Base-by-base conservation (phyloP, 2,888 invertebrate species). In the Sarcophaga variegata region DNA sequence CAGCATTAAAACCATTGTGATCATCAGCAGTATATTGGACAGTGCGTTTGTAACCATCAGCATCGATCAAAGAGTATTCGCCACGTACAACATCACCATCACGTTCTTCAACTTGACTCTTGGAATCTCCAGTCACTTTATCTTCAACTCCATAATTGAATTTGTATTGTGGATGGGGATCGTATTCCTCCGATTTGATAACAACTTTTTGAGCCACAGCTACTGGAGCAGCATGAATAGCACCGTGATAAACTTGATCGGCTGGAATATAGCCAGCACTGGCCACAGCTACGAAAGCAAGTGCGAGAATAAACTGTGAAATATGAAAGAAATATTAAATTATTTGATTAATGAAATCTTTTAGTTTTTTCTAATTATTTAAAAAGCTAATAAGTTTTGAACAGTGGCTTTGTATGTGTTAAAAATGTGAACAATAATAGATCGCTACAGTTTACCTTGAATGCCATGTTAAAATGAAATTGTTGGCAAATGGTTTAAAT, bases 81-180 rank as follows among this genome's bases (percentile, higher is more conserved):
- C 49, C 49, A 49, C 14, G 49, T 49, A 49, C 49, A 49, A 1
- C 49, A 49, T 49, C 49, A 49, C 49, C 49, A 14, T 49, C 49
- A 49, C 49, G 49, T 49, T 49, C 49, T 14, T 49, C 49, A 11
- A 49, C 14, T 49, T 49, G 49, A 4, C 49, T 49, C 14, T 49
- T 49, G 49, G 49, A 49, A 49, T 49, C 49, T 4, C 49, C 93
- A 27, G 93, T 91, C n/a, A 91, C 62, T 22, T 88, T 67, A 74
- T 93, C 93, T 79, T 92, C 90, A 3, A 93, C 91, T 86, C 91
- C 91, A 86, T 93, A 93, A 14, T 89, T 90, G 88, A 90, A 93
- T 75, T 90, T 90, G 88, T 92, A 92, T 85, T 91, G 91, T 66
- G 92, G 92, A 88, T 92, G 91, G 75, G 91, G 90, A 84, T 93